A percentile compares a stretch with the other conserved stretches of the same genome.
Conservation (phyloP, 2,113 vertebrate genomes). For the Accipiter virgatus region DNA sequence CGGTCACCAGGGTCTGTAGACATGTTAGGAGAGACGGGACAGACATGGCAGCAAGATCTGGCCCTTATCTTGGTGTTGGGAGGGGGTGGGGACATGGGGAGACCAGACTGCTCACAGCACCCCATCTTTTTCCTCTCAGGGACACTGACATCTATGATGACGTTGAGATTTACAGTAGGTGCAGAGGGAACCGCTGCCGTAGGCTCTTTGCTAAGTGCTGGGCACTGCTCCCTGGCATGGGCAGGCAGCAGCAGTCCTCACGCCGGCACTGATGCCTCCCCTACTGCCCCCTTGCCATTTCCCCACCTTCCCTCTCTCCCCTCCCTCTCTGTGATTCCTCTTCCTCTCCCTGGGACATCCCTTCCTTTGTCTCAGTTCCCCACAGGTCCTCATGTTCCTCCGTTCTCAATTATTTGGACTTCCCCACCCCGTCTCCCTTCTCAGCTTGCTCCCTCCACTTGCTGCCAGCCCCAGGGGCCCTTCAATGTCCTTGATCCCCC, state of each 20-base stretch:
- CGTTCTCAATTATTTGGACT: not conserved
- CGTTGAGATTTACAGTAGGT: slow-evolving; percentile 71
- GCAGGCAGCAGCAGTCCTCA: not conserved
- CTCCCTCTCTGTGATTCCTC: not conserved
- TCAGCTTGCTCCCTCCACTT: not conserved
- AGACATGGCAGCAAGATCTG: not conserved
- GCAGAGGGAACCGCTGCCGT: not conserved
- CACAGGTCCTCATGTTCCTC: not conserved
- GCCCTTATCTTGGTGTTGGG: accelerated
- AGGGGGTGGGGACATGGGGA: not conserved
- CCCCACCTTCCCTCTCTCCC: not conserved
- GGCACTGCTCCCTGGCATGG: not conserved
- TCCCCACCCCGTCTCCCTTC: not conserved
- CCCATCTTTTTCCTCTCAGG: slow-evolving; percentile 42
- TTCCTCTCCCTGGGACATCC: not conserved
- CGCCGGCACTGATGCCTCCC: not conserved
- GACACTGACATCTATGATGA: slow-evolving; percentile 85
- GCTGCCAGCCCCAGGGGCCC: not conserved
- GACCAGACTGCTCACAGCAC: not conserved
- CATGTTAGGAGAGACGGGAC: not conserved
- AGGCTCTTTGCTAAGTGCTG: accelerated
- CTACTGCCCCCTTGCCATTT: not conserved
- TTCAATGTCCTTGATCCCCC: not conserved
- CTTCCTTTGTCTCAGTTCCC: not conserved
- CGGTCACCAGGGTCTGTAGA: not conserved